phyloP scores from a whole-genome alignment of 2,797 vertebrate genomes.

The Neosilurus hyrtlii region DNA sequence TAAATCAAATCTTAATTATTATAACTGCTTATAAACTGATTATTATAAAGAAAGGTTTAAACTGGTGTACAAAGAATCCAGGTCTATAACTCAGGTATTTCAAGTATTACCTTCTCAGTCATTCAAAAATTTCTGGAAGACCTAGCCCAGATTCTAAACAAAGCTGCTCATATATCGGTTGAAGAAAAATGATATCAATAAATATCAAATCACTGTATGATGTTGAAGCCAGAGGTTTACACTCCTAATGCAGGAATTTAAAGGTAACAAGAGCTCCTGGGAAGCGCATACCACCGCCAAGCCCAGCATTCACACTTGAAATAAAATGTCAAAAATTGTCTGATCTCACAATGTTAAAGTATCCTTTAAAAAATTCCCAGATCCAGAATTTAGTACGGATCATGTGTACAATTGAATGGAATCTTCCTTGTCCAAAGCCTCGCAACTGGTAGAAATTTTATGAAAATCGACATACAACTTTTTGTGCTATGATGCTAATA shows the following conservation, averaged over 20 bases:
- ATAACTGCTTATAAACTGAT: neutral
- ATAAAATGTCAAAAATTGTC: no score
- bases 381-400: no score
- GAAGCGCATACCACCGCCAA: no score
- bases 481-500: no score
- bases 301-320: no score
- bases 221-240: neutral
- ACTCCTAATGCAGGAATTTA: neutral
- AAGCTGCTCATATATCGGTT: no score
- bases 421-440: no score
- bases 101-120: neutral
- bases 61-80: neutral
- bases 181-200: neutral
- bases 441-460: no score
- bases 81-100: neutral
- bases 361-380: no score
- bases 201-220: neutral
- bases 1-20: neutral
- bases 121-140: neutral
- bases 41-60: neutral
- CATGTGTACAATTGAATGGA: no score
- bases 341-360: no score
- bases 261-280: neutral
- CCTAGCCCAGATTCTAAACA: neutral
- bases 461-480: no score